Evolutionary conservation across 2,113 vertebrate genomes (phyloP).

Genomic region (Eudyptes chrysolophus): DNA sequence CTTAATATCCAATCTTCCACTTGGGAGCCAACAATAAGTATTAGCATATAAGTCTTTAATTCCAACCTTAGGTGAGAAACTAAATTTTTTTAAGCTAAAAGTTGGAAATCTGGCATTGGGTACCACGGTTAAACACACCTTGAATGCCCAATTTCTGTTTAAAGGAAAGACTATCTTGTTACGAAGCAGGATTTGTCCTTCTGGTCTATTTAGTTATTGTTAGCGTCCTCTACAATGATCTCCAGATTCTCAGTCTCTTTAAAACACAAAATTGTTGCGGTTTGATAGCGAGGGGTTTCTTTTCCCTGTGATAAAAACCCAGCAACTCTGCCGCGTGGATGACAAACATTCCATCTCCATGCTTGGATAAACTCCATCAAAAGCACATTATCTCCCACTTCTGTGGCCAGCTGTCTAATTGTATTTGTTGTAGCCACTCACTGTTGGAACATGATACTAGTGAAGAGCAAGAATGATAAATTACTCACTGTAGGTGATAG

Average conservation of each 20-base stretch:
- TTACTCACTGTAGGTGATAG: conserved; percentile 92
- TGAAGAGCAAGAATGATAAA: conserved; percentile 91
- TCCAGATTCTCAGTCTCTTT: background rate
- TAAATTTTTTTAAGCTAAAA: background rate
- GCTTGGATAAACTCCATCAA: conserved; percentile 98
- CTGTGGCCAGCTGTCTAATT: conserved; percentile 89
- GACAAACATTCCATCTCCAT: conserved; percentile 88
- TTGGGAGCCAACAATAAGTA: background rate
- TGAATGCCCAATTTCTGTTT: background rate
- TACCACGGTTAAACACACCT: background rate
- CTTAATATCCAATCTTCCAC: background rate
- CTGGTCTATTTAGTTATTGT: background rate
- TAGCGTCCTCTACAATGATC: background rate
- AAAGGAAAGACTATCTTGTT: background rate
- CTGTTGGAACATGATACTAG: conserved; percentile 87
- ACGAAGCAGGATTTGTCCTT: background rate
- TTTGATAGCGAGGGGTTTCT: conserved; percentile 22
- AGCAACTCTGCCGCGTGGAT: conserved; percentile 71
- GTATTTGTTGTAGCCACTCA: conserved; percentile 89
- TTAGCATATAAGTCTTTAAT: background rate
- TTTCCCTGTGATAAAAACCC: conserved; percentile 59
- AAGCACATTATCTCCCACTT: conserved; percentile 92
- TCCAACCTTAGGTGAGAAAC: background rate
- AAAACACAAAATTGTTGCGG: conserved; percentile 35
- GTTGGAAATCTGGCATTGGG: background rate